phyloP scores from a whole-genome alignment of 2,113 vertebrate genomes.

The Albula glossodonta region DNA sequence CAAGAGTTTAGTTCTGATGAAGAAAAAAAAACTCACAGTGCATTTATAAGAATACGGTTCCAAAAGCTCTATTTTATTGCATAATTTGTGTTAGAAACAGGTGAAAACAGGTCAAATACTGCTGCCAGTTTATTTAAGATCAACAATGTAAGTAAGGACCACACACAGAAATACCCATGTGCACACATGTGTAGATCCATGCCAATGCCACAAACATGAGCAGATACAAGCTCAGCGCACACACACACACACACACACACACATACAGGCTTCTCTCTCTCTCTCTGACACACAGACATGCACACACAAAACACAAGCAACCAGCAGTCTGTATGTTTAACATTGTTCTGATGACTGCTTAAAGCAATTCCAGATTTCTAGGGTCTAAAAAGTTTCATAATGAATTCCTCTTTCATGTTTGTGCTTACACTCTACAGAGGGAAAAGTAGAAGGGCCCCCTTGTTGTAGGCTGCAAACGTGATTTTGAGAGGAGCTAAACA shows the following conservation, averaged over 20 bases:
- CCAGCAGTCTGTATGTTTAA: too few species aligned
- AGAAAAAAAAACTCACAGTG: conserved; percentile 9
- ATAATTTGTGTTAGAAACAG: neutral
- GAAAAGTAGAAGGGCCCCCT: neutral
- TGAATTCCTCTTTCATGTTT: neutral
- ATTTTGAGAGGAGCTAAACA: neutral
- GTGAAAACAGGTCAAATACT: neutral
- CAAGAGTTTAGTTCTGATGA: conserved; percentile 63
- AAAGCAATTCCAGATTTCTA: neutral
- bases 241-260: neutral
- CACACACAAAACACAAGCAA: neutral
- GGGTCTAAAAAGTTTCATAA: neutral
- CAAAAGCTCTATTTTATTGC: neutral
- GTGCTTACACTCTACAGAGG: neutral
- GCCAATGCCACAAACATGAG: neutral
- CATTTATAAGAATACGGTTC: neutral
- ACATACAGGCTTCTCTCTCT: neutral
- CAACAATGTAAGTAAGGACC: neutral
- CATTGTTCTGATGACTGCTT: neutral
- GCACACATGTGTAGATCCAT: neutral
- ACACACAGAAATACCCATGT: neutral
- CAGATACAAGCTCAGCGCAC: too few species aligned
- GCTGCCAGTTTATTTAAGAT: neutral
- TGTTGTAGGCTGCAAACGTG: neutral
- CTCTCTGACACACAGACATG: neutral